A percentile compares a stretch with the other conserved stretches of the same genome.
Evolutionary conservation across 1,140 invertebrate genomes (phyloP).

Genomic region (Lanistes nyassanus): DNA sequence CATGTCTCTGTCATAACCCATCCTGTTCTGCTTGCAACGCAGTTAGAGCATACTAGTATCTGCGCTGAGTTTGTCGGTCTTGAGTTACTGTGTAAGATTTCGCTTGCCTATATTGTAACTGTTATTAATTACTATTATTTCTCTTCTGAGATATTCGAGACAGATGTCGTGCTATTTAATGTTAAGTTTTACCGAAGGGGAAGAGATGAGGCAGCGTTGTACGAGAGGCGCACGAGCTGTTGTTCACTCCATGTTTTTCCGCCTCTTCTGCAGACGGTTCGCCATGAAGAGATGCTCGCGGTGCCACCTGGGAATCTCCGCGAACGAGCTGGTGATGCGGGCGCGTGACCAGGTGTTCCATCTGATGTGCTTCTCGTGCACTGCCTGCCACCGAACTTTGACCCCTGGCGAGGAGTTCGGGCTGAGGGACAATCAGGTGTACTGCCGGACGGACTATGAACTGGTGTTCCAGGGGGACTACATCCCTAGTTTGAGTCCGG

Average conservation of each 20-base stretch:
- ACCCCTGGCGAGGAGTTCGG: constrained; percentile 86
- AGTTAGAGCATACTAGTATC: too few species aligned
- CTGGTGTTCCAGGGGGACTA: constrained; percentile 55
- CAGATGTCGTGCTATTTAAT: too few species aligned
- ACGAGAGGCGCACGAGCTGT: too few species aligned
- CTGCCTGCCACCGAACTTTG: constrained; percentile 76
- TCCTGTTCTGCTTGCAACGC: too few species aligned
- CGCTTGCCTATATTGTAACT: too few species aligned
- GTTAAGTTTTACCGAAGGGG: too few species aligned
- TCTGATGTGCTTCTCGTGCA: constrained; percentile 62
- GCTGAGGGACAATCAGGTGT: constrained; percentile 66
- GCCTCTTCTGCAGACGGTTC: constrained; percentile 61
- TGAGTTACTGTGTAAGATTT: too few species aligned
- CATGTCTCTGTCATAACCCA: too few species aligned
- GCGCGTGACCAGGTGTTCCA: constrained; percentile 68
- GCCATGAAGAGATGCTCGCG: constrained; percentile 80
- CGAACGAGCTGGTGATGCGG: constrained; percentile 80
- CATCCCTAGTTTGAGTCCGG: constrained; percentile 44
- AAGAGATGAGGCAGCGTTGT: too few species aligned
- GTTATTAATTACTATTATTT: too few species aligned
- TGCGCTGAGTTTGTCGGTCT: too few species aligned
- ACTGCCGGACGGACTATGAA: constrained; percentile 69
- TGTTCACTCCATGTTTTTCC: constrained; percentile 14
- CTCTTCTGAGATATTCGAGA: too few species aligned
- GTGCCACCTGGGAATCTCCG: constrained; percentile 82